Evolutionary conservation across 2,888 invertebrate genomes (phyloP).

Genomic region (Pherbina coryleti): DNA sequence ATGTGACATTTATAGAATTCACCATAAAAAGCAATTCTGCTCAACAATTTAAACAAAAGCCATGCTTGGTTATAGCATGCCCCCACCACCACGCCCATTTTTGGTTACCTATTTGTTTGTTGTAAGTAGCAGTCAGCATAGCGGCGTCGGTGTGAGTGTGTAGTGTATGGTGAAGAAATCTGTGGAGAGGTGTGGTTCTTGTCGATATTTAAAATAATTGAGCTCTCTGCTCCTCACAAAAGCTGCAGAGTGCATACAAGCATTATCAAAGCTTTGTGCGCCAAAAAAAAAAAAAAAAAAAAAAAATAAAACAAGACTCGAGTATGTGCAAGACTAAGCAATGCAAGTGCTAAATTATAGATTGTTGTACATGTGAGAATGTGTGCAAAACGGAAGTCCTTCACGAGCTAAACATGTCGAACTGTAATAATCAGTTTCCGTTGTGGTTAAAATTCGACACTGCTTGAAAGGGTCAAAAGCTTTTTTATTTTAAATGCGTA

Average conservation of each 20-base stretch:
- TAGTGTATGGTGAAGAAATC: neutral
- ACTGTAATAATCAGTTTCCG: slow-evolving; percentile 26
- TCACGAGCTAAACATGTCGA: slow-evolving; percentile 5
- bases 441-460: neutral
- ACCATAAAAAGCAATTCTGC: slow-evolving; percentile 20
- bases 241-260: neutral
- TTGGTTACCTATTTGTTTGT: neutral
- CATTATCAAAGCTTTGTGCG: neutral
- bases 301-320: neutral
- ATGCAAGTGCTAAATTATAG: slow-evolving; percentile 34
- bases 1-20: slow-evolving; percentile 37
- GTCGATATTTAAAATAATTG: slow-evolving; percentile 66
- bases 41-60: slow-evolving; percentile 7
- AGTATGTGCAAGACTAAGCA: neutral
- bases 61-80: neutral
- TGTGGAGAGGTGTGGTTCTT: slow-evolving; percentile 51
- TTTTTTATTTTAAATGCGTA: no score
- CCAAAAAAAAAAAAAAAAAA: neutral
- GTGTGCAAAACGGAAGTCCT: slow-evolving; percentile 24
- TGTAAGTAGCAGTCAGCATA: neutral
- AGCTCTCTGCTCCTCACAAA: slow-evolving; percentile 15
- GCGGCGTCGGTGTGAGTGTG: neutral
- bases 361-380: slow-evolving; percentile 25
- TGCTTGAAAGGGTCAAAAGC: no score
- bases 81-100: neutral